Evolutionary conservation across 2,113 vertebrate species (phyloP).

Genomic region (Machaerirhynchus nigripectus): DNA sequence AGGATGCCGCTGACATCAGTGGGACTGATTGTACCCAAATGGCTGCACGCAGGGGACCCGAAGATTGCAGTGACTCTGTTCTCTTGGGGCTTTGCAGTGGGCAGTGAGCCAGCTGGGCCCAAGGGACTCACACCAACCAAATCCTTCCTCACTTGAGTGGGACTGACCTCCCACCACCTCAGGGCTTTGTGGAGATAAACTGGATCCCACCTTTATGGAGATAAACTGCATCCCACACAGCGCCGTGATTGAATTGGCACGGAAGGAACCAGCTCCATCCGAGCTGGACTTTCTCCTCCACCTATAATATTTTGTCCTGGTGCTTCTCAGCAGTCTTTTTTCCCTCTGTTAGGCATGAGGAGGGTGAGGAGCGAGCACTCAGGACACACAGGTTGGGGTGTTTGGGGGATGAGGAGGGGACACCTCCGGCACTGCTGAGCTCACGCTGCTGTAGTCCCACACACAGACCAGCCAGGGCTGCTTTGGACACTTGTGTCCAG

Average conservation of each 20-base stretch:
- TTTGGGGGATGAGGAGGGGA: neutral
- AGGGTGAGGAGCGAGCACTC: neutral
- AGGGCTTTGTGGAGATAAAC: neutral
- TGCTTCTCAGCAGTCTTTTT: neutral
- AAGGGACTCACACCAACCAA: neutral
- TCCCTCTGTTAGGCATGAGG: neutral
- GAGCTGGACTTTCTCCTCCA: neutral
- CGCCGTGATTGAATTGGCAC: neutral
- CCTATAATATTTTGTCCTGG: neutral
- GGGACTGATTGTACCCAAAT: neutral
- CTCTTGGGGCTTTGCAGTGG: neutral
- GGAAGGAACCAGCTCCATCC: neutral
- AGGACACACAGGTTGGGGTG: neutral
- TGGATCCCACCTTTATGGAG: neutral
- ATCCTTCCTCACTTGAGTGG: neutral
- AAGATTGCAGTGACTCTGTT: neutral
- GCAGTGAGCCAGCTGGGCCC: neutral
- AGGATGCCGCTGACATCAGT: slow-evolving; percentile 5
- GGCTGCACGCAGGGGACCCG: neutral
- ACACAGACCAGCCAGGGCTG: neutral
- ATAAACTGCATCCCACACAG: neutral
- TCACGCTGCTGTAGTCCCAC: neutral
- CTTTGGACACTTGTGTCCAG: neutral
- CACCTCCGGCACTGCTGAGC: neutral
- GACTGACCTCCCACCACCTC: neutral